Evolutionary conservation across 2,888 invertebrate species (phyloP).

Genomic region (Hypomecis punctinalis): DNA sequence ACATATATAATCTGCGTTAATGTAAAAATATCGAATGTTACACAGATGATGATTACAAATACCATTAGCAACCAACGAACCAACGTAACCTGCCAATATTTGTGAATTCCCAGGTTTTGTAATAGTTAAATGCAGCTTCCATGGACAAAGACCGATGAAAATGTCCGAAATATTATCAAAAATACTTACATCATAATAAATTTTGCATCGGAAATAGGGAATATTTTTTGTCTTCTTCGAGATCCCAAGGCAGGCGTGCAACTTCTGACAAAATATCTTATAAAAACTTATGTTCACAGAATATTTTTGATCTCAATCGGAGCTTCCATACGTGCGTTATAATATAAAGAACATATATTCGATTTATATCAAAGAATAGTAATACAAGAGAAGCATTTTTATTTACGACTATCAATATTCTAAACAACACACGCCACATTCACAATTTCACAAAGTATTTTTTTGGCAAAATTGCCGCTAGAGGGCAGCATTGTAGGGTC

Average conservation of each 20-base stretch:
- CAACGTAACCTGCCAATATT: conserved; percentile 60
- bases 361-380: conserved; percentile 64
- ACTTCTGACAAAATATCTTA: conserved; percentile 80
- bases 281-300: conserved; percentile 60
- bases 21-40: conserved; percentile 30
- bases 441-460: conserved; percentile 83
- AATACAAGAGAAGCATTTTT: conserved; percentile 75
- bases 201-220: conserved; percentile 77
- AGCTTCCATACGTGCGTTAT: conserved; percentile 53
- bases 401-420: conserved; percentile 81
- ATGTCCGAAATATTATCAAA: conserved; percentile 52
- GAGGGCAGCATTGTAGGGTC: conserved; percentile 60
- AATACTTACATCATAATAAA: conserved; percentile 82
- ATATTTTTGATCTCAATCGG: conserved; percentile 55
- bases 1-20: not conserved
- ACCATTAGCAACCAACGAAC: conserved; percentile 25
- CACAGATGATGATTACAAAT: conserved; percentile 24
- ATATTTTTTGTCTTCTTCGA: conserved; percentile 81
- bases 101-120: conserved; percentile 2
- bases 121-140: conserved; percentile 4
- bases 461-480: conserved; percentile 69
- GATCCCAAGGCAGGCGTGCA: conserved; percentile 83
- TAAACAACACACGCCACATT: conserved; percentile 86
- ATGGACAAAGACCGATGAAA: conserved; percentile 35
- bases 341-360: conserved; percentile 62